Percentiles rank a stretch among this genome's conserved stretches.
Conservation (phyloP, 2,113 vertebrate species). For the Chloropsis hardwickii region DNA sequence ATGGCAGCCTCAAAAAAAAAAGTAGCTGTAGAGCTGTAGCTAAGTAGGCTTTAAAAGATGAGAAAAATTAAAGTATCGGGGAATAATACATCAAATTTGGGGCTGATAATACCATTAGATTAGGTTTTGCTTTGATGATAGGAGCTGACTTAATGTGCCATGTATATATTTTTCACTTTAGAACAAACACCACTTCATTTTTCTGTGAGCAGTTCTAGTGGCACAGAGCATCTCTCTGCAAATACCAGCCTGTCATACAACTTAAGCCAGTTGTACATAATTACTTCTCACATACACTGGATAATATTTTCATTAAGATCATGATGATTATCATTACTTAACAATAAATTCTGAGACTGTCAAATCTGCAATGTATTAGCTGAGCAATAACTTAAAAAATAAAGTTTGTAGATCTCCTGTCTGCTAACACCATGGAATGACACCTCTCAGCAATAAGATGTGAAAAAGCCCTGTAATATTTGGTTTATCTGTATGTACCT, state of each 20-base stretch:
- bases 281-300: slow-evolving; percentile 70
- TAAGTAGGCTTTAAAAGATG: background rate
- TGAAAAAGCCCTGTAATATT: background rate
- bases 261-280: slow-evolving; percentile 69
- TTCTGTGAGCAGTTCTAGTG: slow-evolving; percentile 19
- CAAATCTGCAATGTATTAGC: slow-evolving; percentile 50
- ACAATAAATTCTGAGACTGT: slow-evolving; percentile 72
- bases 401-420: background rate
- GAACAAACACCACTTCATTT: slow-evolving; percentile 62
- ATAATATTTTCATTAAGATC: slow-evolving; percentile 80
- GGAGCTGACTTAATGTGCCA: slow-evolving; percentile 36
- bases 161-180: slow-evolving; percentile 59
- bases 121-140: background rate
- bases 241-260: slow-evolving; percentile 64
- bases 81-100: background rate
- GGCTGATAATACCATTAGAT: background rate
- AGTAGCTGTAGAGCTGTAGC: background rate
- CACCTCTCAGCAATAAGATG: background rate
- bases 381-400: slow-evolving; percentile 28
- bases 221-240: slow-evolving; percentile 56
- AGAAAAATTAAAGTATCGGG: background rate
- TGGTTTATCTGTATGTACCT: background rate
- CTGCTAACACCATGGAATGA: background rate
- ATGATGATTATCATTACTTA: slow-evolving; percentile 75
- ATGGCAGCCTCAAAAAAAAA: background rate